A percentile compares a stretch with the other conserved stretches of the same genome.
These are phyloP conservation scores for Eucera pruinosa DNA, from an alignment of 2,888 invertebrate species.

Conservation along the genomic window DNA sequence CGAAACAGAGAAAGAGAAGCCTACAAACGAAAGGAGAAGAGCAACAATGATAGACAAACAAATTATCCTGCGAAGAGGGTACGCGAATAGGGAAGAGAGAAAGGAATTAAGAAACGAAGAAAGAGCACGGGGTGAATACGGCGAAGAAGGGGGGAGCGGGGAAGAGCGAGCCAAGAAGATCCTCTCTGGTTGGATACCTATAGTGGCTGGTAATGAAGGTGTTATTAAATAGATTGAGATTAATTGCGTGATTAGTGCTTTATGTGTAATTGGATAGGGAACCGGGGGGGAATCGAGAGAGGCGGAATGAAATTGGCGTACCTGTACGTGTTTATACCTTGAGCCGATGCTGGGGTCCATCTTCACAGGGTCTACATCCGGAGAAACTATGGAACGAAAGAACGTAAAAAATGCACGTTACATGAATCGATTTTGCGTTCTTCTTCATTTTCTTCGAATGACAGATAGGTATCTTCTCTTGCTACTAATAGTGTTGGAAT, in stretches of 20 bases:
- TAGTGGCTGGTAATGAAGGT: slow-evolving; percentile 80
- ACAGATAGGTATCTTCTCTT: not conserved
- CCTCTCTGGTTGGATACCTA: slow-evolving; percentile 64
- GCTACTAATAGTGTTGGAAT: slow-evolving; percentile 20
- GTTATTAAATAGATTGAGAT: slow-evolving; percentile 84
- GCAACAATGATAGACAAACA: slow-evolving; percentile 38
- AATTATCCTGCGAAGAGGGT: slow-evolving; percentile 26
- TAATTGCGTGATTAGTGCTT: slow-evolving; percentile 83
- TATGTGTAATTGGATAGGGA: slow-evolving; percentile 82
- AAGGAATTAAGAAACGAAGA: slow-evolving; percentile 7
- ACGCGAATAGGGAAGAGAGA: slow-evolving; percentile 2
- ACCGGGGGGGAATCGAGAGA: slow-evolving; percentile 68
- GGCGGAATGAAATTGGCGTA: slow-evolving; percentile 72
- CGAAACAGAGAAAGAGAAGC: slow-evolving; percentile 31
- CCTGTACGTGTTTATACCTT: slow-evolving; percentile 70
- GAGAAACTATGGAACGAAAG: slow-evolving; percentile 24
- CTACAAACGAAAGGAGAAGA: slow-evolving; percentile 28
- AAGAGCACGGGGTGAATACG: not conserved
- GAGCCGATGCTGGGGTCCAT: slow-evolving; percentile 27
- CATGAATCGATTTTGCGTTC: slow-evolving; percentile 15
- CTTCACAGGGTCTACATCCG: slow-evolving; percentile 3
- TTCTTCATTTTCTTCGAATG: not conserved
- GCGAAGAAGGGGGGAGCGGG: not conserved
- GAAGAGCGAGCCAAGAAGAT: slow-evolving; percentile 60
- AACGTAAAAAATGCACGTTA: not conserved